Percentiles rank a stretch among this genome's conserved stretches.
Evolutionary conservation across 53 echinoderm and acorn worm species (phyloP).

Genomic region (Hippasteria phrygiana): DNA sequence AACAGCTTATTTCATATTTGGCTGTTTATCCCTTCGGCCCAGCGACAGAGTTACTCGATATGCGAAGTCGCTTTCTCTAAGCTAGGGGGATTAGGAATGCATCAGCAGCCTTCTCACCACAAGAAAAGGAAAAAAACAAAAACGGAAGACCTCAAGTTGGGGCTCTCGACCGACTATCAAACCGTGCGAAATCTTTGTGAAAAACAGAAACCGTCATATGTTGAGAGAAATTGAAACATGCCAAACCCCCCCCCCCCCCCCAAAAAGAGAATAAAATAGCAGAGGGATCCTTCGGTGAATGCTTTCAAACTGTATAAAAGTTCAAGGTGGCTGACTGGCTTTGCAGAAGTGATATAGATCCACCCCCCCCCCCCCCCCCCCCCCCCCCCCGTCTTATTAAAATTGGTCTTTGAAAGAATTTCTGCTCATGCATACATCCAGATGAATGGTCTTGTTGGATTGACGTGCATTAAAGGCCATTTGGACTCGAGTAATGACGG

Average conservation of each 20-base stretch:
- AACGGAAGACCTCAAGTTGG: background rate
- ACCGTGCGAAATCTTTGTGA: constrained; percentile 8
- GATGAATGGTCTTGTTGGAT: no score
- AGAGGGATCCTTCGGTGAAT: background rate
- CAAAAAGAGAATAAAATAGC: background rate
- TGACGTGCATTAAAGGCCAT: no score
- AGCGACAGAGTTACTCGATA: constrained; percentile 43
- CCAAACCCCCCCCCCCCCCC: background rate
- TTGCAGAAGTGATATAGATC: background rate
- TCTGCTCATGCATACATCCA: background rate
- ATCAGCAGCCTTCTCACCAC: background rate
- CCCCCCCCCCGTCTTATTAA: no score
- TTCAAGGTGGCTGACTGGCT: constrained; percentile 5
- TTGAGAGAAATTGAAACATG: background rate
- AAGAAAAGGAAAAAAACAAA: background rate
- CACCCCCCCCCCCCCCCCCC: no score
- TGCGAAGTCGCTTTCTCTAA: constrained; percentile 15
- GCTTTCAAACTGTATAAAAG: background rate
- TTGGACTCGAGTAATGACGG: no score
- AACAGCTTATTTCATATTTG: constrained; percentile 52
- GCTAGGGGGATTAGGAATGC: constrained; percentile 5
- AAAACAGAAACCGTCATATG: constrained; percentile 1
- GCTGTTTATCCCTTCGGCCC: background rate
- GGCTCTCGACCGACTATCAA: background rate
- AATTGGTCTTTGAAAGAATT: background rate